Evolutionary conservation across 2,797 vertebrate genomes (phyloP).

Genomic region (Malurus leucopterus): DNA sequence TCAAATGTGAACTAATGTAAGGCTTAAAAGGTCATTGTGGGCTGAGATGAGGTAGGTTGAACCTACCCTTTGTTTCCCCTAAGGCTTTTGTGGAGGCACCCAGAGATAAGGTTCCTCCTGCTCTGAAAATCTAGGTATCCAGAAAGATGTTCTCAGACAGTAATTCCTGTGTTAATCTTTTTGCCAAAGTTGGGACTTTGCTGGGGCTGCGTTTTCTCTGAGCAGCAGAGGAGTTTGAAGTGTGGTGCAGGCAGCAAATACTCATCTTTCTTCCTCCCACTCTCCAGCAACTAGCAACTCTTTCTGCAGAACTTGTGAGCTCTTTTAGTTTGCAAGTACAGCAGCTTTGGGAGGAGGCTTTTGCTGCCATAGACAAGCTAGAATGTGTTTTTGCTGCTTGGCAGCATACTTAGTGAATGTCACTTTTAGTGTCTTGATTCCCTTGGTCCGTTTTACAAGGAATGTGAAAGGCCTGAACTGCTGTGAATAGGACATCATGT

Average conservation of each 20-base stretch:
- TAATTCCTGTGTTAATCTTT: neutral
- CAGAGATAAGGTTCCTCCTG: neutral
- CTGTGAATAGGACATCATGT: neutral
- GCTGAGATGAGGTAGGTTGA: neutral
- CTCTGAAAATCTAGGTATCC: neutral
- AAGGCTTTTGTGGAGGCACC: neutral
- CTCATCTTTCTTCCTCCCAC: neutral
- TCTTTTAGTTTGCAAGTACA: neutral
- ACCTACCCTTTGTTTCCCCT: neutral
- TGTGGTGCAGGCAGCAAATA: neutral
- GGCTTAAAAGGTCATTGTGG: neutral
- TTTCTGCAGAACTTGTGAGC: neutral
- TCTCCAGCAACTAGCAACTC: neutral
- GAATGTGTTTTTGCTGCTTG: neutral
- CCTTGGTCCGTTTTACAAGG: neutral
- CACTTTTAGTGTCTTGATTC: neutral
- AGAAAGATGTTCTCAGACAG: neutral
- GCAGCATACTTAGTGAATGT: neutral
- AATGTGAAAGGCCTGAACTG: neutral
- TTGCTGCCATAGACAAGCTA: neutral
- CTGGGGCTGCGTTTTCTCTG: neutral
- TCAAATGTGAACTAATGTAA: neutral
- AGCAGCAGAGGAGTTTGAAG: neutral
- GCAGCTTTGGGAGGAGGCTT: neutral
- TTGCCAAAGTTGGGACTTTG: neutral